Conservation (phyloP, 2,113 vertebrate genomes). For the Fregata magnificens region DNA sequence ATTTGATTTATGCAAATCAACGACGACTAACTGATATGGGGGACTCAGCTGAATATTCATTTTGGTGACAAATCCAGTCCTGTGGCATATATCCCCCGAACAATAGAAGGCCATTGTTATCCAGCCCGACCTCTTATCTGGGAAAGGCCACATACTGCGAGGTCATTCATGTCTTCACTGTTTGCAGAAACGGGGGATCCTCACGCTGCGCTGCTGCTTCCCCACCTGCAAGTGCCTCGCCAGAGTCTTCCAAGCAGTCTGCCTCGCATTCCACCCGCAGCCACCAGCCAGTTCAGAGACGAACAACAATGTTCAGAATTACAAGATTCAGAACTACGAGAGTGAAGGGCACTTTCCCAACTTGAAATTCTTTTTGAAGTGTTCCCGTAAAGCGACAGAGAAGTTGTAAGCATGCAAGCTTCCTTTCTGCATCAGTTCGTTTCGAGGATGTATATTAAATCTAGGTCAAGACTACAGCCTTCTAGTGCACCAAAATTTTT, state of each 20-base stretch:
- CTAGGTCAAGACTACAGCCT: neutral
- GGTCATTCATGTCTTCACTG: neutral
- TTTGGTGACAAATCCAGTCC: neutral
- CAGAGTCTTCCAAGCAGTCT: fast-evolving
- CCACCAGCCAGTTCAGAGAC: neutral
- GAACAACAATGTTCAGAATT: fast-evolving
- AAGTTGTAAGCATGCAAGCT: neutral
- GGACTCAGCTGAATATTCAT: neutral
- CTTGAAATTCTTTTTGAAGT: neutral
- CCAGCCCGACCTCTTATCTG: neutral
- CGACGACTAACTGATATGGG: fast-evolving
- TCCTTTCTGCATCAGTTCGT: neutral
- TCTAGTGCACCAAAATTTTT: fast-evolving
- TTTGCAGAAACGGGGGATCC: neutral
- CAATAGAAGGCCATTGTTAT: neutral
- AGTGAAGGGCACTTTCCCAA: neutral
- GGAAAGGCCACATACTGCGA: neutral
- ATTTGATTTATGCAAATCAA: neutral
- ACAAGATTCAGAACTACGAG: neutral
- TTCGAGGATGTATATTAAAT: neutral
- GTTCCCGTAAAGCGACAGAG: neutral
- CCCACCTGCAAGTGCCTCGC: neutral
- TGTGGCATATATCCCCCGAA: neutral
- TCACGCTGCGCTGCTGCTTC: neutral
- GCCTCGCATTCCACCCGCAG: fast-evolving